Conservation (phyloP, 2,888 invertebrate species). For the Harmothoe impar region DNA sequence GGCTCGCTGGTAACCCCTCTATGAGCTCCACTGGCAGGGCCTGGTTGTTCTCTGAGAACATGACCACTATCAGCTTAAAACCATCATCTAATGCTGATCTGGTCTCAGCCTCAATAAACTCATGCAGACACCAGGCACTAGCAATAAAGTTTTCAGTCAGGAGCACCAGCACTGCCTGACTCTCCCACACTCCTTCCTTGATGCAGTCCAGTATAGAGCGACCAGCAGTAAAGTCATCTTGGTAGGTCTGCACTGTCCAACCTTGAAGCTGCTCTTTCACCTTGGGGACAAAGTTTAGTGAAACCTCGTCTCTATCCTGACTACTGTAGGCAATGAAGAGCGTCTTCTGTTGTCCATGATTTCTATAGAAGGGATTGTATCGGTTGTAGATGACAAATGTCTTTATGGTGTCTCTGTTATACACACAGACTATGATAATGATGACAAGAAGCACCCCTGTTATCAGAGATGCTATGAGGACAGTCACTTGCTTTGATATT, state of each 20-base stretch:
- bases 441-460: not conserved
- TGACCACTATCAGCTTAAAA: not conserved
- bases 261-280: not conserved
- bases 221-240: not conserved
- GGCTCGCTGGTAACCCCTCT: not conserved
- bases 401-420: no score
- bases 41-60: not conserved
- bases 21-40: not conserved
- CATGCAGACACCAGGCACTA: not conserved
- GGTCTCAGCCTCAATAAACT: not conserved
- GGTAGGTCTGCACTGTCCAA: not conserved
- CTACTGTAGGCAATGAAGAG: no score
- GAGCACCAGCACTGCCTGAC: not conserved
- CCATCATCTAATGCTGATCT: not conserved
- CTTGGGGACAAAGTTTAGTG: not conserved
- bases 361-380: not conserved
- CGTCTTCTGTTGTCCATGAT: not conserved
- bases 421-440: no score
- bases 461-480: not conserved
- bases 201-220: not conserved
- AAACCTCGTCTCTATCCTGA: not conserved
- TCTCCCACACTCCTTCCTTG: constrained; percentile 6
- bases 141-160: not conserved
- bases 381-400: no score
- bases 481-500: not conserved